Evolutionary conservation across 2,888 invertebrate species (phyloP), one percentile per base, ranked within the genome.

Genomic region (Brachylomia viminalis): DNA sequence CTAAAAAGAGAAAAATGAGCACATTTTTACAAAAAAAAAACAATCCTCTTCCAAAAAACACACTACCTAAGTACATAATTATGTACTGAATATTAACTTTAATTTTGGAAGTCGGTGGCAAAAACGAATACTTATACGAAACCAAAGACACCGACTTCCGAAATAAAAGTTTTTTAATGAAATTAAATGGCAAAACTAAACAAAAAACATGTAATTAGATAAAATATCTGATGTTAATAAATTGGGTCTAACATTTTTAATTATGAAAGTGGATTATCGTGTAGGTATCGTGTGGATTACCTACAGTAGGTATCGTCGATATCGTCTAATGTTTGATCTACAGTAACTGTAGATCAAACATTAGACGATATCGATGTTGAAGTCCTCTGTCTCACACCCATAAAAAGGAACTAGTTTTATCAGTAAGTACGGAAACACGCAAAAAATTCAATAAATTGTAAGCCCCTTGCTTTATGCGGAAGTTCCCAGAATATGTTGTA

Each of bases 401-500:
- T 72, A 78, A 20, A 71, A 78, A 71, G 58, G 72, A 85, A 71
- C 75, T 69, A 58, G 77, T 85, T 82, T 72, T 66, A 86, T 72
- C 70, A 78, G 70, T 72, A 72, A 68, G 56, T 65, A 45, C 30
- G 62, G 67, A 58, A 47, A 42, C 62, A 59, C 77, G 84, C 85
- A 82, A 89, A 89, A 86, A 82, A 75, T 33, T 49, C 69, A 73
- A 86, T 83, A 80, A 86, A 81, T 83, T 76, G 74, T 78, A 72
- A 82, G 77, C 83, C 75, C 84, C 85, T 77, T 77, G 80, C 85
- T 87, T 82, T 82, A 89, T 87, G 85, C 90, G 90, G 91, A 90
- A 90, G 91, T 88, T 85, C 79, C 67, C 72, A 76, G 83, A 85
- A 85, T 78, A 84, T 74, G 72, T 83, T 83, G 86, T 90, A 91